Conservation (phyloP, 2,113 vertebrate species). For the Lanius ludovicianus region DNA sequence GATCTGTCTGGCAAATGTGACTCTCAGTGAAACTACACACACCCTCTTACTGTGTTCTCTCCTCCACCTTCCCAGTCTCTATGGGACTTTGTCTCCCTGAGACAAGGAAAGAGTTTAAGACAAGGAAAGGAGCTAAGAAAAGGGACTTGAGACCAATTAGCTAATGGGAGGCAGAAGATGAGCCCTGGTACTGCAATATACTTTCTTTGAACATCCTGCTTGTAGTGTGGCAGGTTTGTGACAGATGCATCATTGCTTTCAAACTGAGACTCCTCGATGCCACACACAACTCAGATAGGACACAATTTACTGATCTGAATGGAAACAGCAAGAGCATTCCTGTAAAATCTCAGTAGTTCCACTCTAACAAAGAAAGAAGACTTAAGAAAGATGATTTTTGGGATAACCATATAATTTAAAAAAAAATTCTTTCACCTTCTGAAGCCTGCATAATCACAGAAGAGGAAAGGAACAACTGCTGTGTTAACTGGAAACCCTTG, state of each 20-base stretch:
- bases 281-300: neutral
- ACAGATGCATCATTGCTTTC: neutral
- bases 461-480: neutral
- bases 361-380: neutral
- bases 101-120: neutral
- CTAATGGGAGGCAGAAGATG: neutral
- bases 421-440: neutral
- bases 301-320: neutral
- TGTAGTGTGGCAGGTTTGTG: neutral
- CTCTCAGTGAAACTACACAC: neutral
- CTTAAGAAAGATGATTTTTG: neutral
- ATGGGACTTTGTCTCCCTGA: neutral
- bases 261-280: neutral
- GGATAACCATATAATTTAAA: neutral
- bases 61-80: neutral
- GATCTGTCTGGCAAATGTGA: neutral
- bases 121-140: neutral
- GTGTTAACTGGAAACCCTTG: neutral
- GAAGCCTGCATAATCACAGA: neutral
- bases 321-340: neutral
- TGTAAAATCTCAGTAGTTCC: neutral
- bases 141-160: neutral
- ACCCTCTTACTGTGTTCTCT: accelerated
- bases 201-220: neutral
- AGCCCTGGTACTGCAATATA: neutral